Percentiles rank a stretch among this genome's conserved stretches.
Evolutionary conservation across 2,888 invertebrate genomes (phyloP).

Genomic region (Onthophagus sagittarius): DNA sequence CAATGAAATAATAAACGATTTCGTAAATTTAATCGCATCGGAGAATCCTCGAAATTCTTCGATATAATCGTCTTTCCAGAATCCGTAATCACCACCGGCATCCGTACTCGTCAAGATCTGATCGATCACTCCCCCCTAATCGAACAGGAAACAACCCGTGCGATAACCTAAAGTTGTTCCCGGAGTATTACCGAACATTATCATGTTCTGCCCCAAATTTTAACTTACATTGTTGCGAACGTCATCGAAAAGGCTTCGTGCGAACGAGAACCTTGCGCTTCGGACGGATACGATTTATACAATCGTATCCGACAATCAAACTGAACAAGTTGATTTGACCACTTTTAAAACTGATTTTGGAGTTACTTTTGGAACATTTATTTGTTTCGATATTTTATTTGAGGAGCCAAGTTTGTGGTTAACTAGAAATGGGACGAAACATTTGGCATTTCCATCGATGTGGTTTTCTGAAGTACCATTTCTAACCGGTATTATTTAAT

Average conservation of each 20-base stretch:
- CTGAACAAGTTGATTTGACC: constrained; percentile 54
- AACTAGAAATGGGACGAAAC: constrained; percentile 46
- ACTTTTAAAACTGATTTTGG: constrained; percentile 72
- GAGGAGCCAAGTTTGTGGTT: constrained; percentile 62
- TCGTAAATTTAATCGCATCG: not conserved
- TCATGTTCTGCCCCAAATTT: constrained; percentile 58
- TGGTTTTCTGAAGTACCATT: constrained; percentile 84
- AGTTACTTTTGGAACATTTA: constrained; percentile 75
- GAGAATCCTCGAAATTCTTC: constrained; percentile 46
- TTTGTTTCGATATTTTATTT: constrained; percentile 82
- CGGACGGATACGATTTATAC: constrained; percentile 57
- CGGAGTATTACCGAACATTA: constrained; percentile 54
- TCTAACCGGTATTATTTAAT: constrained; percentile 54
- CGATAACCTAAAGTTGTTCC: not conserved
- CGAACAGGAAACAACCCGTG: constrained; percentile 27
- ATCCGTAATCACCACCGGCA: constrained; percentile 47
- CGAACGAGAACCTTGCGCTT: constrained; percentile 41
- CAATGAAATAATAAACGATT: constrained; percentile 19
- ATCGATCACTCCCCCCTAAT: constrained; percentile 46
- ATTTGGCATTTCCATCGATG: constrained; percentile 66
- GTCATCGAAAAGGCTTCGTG: constrained; percentile 62
- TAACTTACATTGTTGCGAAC: constrained; percentile 68
- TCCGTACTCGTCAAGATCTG: constrained; percentile 33
- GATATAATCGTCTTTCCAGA: constrained; percentile 82
- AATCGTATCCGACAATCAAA: no score